A percentile compares a stretch with the other conserved stretches of the same genome.
Evolutionary conservation across 2,113 vertebrate genomes (phyloP).

Genomic region (Melanotaenia duboulayi): DNA sequence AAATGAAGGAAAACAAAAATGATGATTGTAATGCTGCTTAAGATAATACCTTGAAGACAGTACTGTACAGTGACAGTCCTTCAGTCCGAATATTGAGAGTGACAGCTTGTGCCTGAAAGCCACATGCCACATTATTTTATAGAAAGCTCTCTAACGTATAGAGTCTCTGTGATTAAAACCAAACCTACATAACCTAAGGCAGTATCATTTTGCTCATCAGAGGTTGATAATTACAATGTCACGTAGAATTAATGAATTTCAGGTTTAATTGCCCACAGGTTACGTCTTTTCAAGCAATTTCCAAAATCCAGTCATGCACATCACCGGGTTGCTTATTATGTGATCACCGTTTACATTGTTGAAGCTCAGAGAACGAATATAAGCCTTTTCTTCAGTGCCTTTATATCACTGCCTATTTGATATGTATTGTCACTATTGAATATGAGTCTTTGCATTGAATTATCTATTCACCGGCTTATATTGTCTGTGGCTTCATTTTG

Average conservation of each 20-base stretch:
- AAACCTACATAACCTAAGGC: constrained; percentile 63
- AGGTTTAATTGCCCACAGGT: constrained; percentile 71
- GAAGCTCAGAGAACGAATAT: background rate
- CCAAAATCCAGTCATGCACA: constrained; percentile 45
- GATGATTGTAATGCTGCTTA: too few relatives aligned
- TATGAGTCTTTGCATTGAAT: constrained; percentile 21
- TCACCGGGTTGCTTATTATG: constrained; percentile 33
- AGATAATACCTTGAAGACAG: background rate
- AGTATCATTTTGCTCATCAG: constrained; percentile 28
- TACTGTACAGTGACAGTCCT: constrained; percentile 32
- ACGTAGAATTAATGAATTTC: constrained; percentile 67
- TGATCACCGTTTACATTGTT: constrained; percentile 8
- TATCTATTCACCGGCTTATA: constrained; percentile 21
- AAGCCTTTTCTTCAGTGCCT: background rate
- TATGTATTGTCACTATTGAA: background rate
- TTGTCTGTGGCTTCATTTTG: constrained; percentile 6
- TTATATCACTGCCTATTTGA: constrained; percentile 27
- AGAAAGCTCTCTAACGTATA: constrained; percentile 50
- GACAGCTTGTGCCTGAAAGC: constrained; percentile 52
- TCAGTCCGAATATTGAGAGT: constrained; percentile 53
- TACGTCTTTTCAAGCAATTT: constrained; percentile 52
- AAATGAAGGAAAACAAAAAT: too few relatives aligned
- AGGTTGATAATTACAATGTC: constrained; percentile 69
- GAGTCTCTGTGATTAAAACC: constrained; percentile 61
- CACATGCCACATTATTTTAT: constrained; percentile 38